A percentile compares a stretch with the other conserved stretches of the same genome.
phyloP scores from a whole-genome alignment of 2,888 invertebrate genomes.

The Bombylius discolor region DNA sequence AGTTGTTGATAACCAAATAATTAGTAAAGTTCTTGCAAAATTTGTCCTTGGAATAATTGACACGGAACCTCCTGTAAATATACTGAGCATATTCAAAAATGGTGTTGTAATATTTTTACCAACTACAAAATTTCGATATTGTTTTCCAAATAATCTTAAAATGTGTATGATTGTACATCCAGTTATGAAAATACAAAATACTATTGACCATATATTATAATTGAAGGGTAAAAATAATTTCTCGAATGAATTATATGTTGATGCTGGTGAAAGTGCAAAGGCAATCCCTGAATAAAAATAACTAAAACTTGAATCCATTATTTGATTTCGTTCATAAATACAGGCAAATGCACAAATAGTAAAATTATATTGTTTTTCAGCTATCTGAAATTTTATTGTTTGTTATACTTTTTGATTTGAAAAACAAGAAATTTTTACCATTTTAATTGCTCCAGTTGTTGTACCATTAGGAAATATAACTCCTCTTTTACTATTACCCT shows the following conservation, averaged over 20 bases:
- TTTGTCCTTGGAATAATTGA: conserved; percentile 1
- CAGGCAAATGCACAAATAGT: conserved; percentile 4
- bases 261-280: conserved; percentile 4
- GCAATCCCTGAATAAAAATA: conserved; percentile 5
- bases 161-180: conserved; percentile 1
- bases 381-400: conserved; percentile 1
- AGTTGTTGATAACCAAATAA: conserved; percentile 10
- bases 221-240: conserved; percentile 9
- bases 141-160: background rate
- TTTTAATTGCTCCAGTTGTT: conserved; percentile 8
- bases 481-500: background rate
- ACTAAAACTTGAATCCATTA: background rate
- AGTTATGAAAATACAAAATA: background rate
- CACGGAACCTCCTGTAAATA: conserved; percentile 9
- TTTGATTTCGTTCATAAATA: background rate
- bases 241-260: conserved; percentile 6
- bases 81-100: conserved; percentile 8
- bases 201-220: conserved; percentile 4
- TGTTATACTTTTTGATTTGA: background rate
- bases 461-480: conserved; percentile 2
- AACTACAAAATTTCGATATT: conserved; percentile 5
- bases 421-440: conserved; percentile 3
- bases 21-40: conserved; percentile 10
- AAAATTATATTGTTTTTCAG: conserved; percentile 8
- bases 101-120: conserved; percentile 4